A percentile compares a stretch with the other conserved stretches of the same genome.
phyloP scores from a whole-genome alignment of 2,797 vertebrate genomes.

The Gymnodraco acuticeps region DNA sequence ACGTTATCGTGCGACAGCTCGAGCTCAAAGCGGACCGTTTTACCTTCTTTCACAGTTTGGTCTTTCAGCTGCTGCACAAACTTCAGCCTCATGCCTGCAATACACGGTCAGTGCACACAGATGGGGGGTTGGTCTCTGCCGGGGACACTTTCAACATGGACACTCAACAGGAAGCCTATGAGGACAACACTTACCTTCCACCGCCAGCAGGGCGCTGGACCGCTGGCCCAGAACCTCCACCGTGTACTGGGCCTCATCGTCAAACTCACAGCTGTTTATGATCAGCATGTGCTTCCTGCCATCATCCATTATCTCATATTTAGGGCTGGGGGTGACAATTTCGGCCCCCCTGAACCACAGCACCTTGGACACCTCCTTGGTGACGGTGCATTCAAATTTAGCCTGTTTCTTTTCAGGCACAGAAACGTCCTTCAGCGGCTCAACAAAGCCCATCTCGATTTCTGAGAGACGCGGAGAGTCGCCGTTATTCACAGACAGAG shows the following conservation, averaged over 20 bases:
- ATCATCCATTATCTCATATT: conserved; percentile 95
- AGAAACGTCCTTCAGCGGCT: conserved; percentile 93
- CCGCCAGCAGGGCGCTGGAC: conserved; percentile 89
- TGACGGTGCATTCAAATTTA: conserved; percentile 95
- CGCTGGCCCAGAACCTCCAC: conserved; percentile 91
- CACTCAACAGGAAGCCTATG: conserved; percentile 31
- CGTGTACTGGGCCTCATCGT: conserved; percentile 94
- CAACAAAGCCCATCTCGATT: conserved; percentile 94
- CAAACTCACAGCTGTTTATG: conserved; percentile 96
- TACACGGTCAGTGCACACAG: conserved; percentile 67
- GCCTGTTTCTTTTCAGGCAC: conserved; percentile 98
- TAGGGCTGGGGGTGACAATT: conserved; percentile 92
- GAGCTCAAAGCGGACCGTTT: conserved; percentile 91
- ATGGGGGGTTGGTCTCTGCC: conserved; percentile 31
- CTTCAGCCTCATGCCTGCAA: conserved; percentile 93
- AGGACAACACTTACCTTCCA: conserved; percentile 90
- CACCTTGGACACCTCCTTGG: conserved; percentile 94
- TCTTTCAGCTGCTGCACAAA: conserved; percentile 91
- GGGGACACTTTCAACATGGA: conserved; percentile 26
- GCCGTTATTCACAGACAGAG: conserved; percentile 45
- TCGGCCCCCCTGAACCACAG: conserved; percentile 94
- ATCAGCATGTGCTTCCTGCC: conserved; percentile 97
- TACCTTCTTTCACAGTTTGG: conserved; percentile 94
- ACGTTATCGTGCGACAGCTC: conserved; percentile 95
- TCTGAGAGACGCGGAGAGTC: conserved; percentile 86